Evolutionary conservation across 1,140 invertebrate genomes (phyloP).

Genomic region (Papilio machaon): DNA sequence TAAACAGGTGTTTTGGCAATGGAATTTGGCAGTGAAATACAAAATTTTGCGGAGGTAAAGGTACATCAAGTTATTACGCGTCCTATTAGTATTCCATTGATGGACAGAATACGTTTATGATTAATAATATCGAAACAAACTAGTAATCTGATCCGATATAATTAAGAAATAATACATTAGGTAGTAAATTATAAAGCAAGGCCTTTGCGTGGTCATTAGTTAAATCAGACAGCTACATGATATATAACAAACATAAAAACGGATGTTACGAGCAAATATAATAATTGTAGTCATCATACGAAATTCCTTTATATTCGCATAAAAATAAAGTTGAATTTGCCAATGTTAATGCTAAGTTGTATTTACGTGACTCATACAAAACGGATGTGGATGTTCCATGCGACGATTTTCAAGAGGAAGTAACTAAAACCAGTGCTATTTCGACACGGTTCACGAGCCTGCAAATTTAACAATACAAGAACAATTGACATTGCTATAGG

Average conservation of each 20-base stretch:
- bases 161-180: not conserved
- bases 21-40: too few species aligned
- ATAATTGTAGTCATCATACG: not conserved
- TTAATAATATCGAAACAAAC: not conserved
- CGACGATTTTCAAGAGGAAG: conserved; percentile 26
- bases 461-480: not conserved
- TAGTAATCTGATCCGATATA: not conserved
- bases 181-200: not conserved
- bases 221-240: not conserved
- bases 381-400: conserved; percentile 20
- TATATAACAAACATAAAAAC: conserved; percentile 16
- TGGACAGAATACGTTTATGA: not conserved
- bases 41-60: not conserved
- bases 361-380: conserved; percentile 28
- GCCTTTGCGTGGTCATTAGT: conserved; percentile 4
- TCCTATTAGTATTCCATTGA: too few species aligned
- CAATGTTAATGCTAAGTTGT: not conserved
- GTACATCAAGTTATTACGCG: not conserved
- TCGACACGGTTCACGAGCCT: conserved; percentile 13
- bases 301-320: not conserved
- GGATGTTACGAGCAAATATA: conserved; percentile 1
- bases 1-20: too few species aligned
- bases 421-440: not conserved
- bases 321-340: not conserved
- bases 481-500: not conserved